A percentile compares a stretch with the other conserved stretches of the same genome.
Evolutionary conservation across 2,888 invertebrate genomes (phyloP).

Genomic region (Pyralis farinalis): DNA sequence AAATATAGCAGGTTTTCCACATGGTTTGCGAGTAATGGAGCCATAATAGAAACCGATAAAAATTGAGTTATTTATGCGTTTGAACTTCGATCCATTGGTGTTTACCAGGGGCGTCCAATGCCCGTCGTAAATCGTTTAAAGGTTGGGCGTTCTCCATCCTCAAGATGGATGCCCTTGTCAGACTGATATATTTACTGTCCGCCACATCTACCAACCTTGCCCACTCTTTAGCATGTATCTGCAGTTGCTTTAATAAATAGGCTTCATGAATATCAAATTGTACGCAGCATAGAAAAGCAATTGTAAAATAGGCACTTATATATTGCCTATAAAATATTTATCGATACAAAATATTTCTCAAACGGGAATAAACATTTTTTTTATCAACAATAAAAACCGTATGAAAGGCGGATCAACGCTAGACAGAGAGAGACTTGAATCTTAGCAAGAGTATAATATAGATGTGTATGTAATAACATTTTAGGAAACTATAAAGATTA

Average conservation of each 20-base stretch:
- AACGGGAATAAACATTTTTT: too few species aligned
- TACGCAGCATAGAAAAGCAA: too few species aligned
- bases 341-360: too few species aligned
- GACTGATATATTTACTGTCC: slow-evolving; percentile 74
- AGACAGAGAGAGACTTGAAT: too few species aligned
- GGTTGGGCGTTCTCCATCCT: slow-evolving; percentile 72
- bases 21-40: not conserved
- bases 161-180: slow-evolving; percentile 73
- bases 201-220: slow-evolving; percentile 49
- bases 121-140: slow-evolving; percentile 78
- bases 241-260: slow-evolving; percentile 47
- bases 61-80: slow-evolving; percentile 49
- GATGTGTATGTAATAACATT: too few species aligned
- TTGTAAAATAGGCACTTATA: too few species aligned
- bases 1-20: too few species aligned
- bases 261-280: slow-evolving; percentile 40
- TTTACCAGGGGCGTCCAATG: slow-evolving; percentile 55
- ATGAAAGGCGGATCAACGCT: too few species aligned
- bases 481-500: too few species aligned
- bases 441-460: too few species aligned
- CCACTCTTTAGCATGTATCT: slow-evolving; percentile 57
- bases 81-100: slow-evolving; percentile 45
- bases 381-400: too few species aligned
- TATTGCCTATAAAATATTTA: too few species aligned
- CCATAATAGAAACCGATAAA: slow-evolving; percentile 18